Evolutionary conservation across 1,140 invertebrate genomes (phyloP), one percentile per base, ranked within the genome.

Genomic region (Drosophila equinoxialis): DNA sequence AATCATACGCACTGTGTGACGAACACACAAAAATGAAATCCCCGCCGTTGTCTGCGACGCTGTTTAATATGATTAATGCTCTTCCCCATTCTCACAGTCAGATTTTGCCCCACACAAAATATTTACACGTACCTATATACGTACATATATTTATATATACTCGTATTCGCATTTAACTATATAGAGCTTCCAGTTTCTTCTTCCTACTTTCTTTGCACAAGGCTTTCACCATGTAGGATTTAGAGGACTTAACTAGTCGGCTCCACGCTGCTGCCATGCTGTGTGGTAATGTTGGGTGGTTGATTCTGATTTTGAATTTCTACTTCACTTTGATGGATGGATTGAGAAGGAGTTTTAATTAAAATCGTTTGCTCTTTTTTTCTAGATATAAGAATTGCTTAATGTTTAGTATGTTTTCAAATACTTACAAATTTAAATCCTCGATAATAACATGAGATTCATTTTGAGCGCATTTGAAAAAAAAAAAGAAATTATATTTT

Each of bases 1-100:
- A 87, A 87, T 87, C 84, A 87, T 89, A 87, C 83, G 83, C 80
- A 89, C 84, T 83, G 80, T 87, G 68, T 89, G 84, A 77, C 79
- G 71, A 77, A 65, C 68, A 77, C 68, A 33, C 11, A 35, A 17
- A 41, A 51, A 54, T 54, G 23, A 45, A 70, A 77, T 65, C 70
- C 61, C 61, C 35, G 55, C 59, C 65, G 8, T 60, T 45, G 64
- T 68, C 79, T 71, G 78, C 70, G 74, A 67, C 66, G 68, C 70
- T 76, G 72, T 77, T 83, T 89, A 89, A 87, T 84, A 83, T 87
- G 83, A 87, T 87, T 87, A 87, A 89, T 89, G 83, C 77, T 61
- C 57, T 63, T 60, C 45, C 17, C 2, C 45, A 3, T 51, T 20
- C 45, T n/a, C 45, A 3, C 64, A 61, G 23, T 68, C 63, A 59